phyloP scores from a whole-genome alignment of 2,113 vertebrate genomes.

The Ammodytes marinus region DNA sequence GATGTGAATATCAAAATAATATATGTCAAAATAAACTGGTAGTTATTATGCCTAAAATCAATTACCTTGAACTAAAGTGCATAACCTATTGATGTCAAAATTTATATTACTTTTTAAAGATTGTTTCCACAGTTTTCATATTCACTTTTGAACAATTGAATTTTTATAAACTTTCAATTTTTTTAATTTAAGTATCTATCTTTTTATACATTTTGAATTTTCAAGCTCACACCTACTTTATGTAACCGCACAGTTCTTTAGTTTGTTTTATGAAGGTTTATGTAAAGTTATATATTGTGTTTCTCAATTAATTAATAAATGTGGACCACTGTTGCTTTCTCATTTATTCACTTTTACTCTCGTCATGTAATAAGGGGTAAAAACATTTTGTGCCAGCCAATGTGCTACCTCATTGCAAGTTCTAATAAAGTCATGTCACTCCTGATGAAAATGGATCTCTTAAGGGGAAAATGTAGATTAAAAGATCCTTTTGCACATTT shows the following conservation, averaged over 20 bases:
- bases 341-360: slow-evolving; percentile 3
- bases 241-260: slow-evolving; percentile 77
- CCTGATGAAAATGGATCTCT: not conserved
- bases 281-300: slow-evolving; percentile 76
- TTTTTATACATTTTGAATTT: slow-evolving; percentile 83
- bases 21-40: slow-evolving; percentile 76
- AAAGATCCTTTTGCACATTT: not conserved
- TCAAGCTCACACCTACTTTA: slow-evolving; percentile 75
- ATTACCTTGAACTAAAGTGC: slow-evolving; percentile 59
- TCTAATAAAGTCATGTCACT: not conserved
- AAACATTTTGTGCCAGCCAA: not conserved
- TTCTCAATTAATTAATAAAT: slow-evolving; percentile 75
- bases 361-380: not conserved
- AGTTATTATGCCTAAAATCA: slow-evolving; percentile 61
- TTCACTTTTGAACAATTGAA: slow-evolving; percentile 67
- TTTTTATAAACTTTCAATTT: slow-evolving; percentile 80
- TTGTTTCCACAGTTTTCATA: slow-evolving; percentile 72
- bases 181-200: slow-evolving; percentile 82
- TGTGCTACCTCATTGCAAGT: not conserved
- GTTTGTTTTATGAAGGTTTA: slow-evolving; percentile 73
- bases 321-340: slow-evolving; percentile 55
- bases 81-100: slow-evolving; percentile 73
- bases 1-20: slow-evolving; percentile 83
- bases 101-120: slow-evolving; percentile 71
- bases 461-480: too few species aligned